phyloP scores from a whole-genome alignment of 2,888 invertebrate species.

The Sussaba pulchella region DNA sequence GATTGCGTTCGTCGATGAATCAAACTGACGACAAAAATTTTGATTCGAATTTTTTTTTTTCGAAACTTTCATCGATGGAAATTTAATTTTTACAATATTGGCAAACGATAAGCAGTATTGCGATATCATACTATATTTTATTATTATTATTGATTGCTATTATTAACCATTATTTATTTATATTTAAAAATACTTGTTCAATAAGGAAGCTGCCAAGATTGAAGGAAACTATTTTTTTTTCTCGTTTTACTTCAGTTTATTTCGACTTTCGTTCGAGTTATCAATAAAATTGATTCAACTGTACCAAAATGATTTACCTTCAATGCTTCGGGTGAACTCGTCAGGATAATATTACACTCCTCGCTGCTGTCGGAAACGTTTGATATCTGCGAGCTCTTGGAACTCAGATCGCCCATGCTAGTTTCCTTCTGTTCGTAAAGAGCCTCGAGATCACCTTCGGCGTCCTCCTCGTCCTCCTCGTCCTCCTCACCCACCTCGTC shows the following conservation, averaged over 20 bases:
- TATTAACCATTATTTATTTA: no score
- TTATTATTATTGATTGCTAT: no score
- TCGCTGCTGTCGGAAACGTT: conserved; percentile 95
- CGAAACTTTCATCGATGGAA: no score
- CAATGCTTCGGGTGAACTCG: conserved; percentile 79
- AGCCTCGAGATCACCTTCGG: conserved; percentile 85
- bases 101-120: no score
- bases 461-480: conserved; percentile 86
- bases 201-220: conserved; percentile 18
- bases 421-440: conserved; percentile 85
- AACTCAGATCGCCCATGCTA: conserved; percentile 86
- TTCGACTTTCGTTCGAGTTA: no score
- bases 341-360: conserved; percentile 89
- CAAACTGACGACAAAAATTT: neutral
- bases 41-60: no score
- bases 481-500: conserved; percentile 75
- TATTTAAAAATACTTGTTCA: no score
- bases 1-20: neutral
- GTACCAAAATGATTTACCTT: conserved; percentile 73
- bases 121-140: no score
- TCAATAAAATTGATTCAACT: neutral
- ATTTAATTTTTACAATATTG: no score
- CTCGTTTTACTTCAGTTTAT: no score
- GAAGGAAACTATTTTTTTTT: no score
- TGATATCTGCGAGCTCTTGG: conserved; percentile 91